phyloP scores from a whole-genome alignment of 1,140 invertebrate species.

The Laodelphax striatellus region DNA sequence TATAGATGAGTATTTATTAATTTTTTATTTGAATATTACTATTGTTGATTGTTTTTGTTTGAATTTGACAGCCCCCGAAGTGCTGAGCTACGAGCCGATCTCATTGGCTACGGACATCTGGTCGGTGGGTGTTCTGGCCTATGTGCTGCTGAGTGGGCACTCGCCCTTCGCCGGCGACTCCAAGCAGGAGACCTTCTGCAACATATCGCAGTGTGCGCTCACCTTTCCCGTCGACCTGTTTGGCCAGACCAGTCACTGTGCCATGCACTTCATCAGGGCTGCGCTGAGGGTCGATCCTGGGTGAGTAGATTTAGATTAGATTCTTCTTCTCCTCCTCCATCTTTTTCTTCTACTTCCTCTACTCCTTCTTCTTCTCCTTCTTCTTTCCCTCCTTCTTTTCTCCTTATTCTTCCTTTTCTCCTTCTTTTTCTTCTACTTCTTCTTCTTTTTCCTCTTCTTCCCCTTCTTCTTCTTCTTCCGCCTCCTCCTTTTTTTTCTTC shows the following conservation, averaged over 20 bases:
- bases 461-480: no score
- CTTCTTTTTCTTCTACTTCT: no score
- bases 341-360: no score
- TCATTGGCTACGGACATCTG: conserved; percentile 88
- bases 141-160: conserved; percentile 83
- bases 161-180: conserved; percentile 89
- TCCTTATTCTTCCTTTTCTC: no score
- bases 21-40: no score
- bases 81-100: conserved; percentile 88
- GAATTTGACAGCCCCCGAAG: conserved; percentile 86
- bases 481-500: no score
- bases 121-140: conserved; percentile 76
- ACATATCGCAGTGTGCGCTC: conserved; percentile 80
- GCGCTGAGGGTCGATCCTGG: conserved; percentile 21
- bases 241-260: conserved; percentile 64
- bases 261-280: conserved; percentile 69
- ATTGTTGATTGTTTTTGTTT: no score
- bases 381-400: no score
- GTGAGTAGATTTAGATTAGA: conserved; percentile 18
- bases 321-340: no score
- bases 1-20: no score
- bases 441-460: no score
- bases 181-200: conserved; percentile 89
- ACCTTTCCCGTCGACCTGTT: conserved; percentile 87
- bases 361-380: no score